These are phyloP conservation scores for Sprattus sprattus DNA, from an alignment of 2,113 vertebrate genomes.

Conservation along the genomic window DNA sequence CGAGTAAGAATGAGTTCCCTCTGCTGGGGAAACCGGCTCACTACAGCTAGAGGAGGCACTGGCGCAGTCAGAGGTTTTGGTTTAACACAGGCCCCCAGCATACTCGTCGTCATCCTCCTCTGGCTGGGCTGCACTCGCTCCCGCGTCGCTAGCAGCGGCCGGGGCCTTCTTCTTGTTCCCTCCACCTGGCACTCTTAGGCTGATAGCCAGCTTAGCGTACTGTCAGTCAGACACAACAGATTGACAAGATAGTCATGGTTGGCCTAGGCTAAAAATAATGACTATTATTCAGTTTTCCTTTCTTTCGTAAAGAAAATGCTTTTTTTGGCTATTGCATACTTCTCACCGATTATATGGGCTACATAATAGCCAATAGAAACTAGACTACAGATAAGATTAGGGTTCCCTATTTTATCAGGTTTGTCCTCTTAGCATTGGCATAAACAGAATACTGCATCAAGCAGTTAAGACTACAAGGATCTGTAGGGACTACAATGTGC, in stretches of 20 bases:
- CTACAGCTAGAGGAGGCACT: not conserved
- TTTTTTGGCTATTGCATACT: too few species aligned
- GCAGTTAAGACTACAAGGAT: too few species aligned
- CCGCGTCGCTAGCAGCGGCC: conserved; percentile 26
- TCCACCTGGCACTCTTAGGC: conserved; percentile 79
- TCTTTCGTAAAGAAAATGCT: too few species aligned
- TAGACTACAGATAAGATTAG: too few species aligned
- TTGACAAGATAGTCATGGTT: not conserved
- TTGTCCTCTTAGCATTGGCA: not conserved
- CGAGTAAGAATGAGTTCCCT: not conserved
- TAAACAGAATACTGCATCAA: too few species aligned
- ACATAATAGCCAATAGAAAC: not conserved
- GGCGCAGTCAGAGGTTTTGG: conserved; percentile 7
- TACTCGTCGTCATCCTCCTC: conserved; percentile 53
- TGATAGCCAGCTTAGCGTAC: conserved; percentile 86
- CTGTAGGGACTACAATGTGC: too few species aligned
- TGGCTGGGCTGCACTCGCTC: not conserved
- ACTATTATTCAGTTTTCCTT: not conserved
- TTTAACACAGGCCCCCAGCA: conserved; percentile 55
- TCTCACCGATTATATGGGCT: not conserved
- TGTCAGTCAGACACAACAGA: conserved; percentile 50
- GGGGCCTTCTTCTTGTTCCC: conserved; percentile 79
- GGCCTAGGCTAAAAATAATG: not conserved
- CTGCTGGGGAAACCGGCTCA: not conserved
- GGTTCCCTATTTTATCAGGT: not conserved